These are phyloP conservation scores for Circaetus gallicus DNA, from an alignment of 2,113 vertebrate species.

Conservation along the genomic window DNA sequence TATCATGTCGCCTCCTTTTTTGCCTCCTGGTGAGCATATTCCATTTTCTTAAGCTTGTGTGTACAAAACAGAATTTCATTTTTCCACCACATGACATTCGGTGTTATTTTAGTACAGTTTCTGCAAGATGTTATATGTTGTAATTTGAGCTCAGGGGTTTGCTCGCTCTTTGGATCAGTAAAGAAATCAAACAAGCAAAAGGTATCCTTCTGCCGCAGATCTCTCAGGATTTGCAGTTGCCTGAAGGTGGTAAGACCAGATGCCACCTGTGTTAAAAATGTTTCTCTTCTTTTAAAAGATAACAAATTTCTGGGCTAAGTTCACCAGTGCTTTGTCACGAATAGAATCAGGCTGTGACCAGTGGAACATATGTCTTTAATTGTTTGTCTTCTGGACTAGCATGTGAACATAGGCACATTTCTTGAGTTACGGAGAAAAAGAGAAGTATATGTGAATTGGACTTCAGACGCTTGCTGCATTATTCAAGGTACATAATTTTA, in stretches of 20 bases:
- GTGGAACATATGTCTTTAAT: neutral
- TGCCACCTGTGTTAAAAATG: neutral
- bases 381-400: neutral
- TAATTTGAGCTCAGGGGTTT: neutral
- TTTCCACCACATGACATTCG: neutral
- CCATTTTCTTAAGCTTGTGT: neutral
- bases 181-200: conserved; percentile 1
- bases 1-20: neutral
- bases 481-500: conserved; percentile 33
- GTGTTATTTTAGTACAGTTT: neutral
- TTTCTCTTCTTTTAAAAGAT: neutral
- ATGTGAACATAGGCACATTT: neutral
- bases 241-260: neutral
- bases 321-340: neutral
- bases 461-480: conserved; percentile 5
- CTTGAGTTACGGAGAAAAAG: neutral
- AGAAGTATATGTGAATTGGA: neutral
- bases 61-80: neutral
- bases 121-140: neutral
- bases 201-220: neutral
- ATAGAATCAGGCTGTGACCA: neutral
- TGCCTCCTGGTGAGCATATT: neutral
- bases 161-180: neutral
- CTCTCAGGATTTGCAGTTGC: neutral
- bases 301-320: neutral